A percentile compares a stretch with the other conserved stretches of the same genome.
Evolutionary conservation across 2,113 vertebrate genomes (phyloP).

Genomic region (Macquaria ambigua): DNA sequence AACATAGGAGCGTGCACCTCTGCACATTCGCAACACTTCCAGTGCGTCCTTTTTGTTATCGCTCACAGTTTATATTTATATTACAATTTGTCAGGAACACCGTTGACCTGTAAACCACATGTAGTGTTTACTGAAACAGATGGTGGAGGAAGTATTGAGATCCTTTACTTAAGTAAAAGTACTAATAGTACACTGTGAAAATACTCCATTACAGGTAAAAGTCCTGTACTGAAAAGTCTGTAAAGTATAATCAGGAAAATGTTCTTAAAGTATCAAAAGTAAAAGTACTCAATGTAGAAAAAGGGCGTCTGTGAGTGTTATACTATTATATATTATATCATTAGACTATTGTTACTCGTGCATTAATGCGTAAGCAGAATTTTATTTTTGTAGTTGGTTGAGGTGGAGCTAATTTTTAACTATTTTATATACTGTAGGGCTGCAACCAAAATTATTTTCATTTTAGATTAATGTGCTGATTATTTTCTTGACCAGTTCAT

Average conservation of each 20-base stretch:
- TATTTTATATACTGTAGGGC: too few relatives aligned
- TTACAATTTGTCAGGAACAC: neutral
- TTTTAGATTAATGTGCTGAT: too few relatives aligned
- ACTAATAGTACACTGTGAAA: neutral
- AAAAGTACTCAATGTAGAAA: too few relatives aligned
- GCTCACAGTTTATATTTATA: neutral
- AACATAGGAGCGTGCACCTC: neutral
- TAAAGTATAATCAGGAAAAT: neutral
- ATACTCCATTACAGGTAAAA: neutral
- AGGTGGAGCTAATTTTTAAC: too few relatives aligned
- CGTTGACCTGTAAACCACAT: neutral
- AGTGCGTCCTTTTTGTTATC: neutral
- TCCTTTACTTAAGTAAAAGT: neutral
- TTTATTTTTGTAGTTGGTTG: too few relatives aligned
- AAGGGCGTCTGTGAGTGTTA: too few relatives aligned
- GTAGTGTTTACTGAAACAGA: neutral
- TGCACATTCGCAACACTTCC: constrained; percentile 1
- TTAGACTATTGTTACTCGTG: too few relatives aligned
- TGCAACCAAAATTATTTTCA: too few relatives aligned
- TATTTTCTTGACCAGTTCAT: too few relatives aligned
- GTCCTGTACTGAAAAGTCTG: neutral
- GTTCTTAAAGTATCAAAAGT: neutral
- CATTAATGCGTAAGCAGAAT: too few relatives aligned
- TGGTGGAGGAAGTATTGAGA: neutral
- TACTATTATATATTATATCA: too few relatives aligned